phyloP scores from a whole-genome alignment of 2,113 vertebrate genomes.

The Campylorhamphus procurvoides region DNA sequence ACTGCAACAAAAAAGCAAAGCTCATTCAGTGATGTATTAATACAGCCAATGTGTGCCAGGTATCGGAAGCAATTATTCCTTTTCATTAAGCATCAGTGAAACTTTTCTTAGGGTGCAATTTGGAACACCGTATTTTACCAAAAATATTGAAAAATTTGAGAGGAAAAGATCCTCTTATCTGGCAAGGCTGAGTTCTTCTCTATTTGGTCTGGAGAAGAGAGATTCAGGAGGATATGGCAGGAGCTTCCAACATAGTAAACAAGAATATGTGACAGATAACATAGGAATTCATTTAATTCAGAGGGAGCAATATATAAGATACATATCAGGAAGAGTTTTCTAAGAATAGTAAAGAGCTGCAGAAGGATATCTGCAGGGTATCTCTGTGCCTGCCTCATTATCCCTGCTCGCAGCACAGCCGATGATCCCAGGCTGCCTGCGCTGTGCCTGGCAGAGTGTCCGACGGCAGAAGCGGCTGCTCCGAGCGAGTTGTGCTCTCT shows the following conservation, averaged over 20 bases:
- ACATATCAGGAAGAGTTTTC: not conserved
- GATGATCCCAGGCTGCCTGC: slow-evolving; percentile 17
- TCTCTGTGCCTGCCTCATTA: slow-evolving; percentile 24
- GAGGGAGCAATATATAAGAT: not conserved
- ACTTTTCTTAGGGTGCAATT: not conserved
- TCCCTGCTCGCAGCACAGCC: not conserved
- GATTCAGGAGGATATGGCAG: not conserved
- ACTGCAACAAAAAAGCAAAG: not conserved
- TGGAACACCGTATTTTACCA: not conserved
- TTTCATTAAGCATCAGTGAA: not conserved
- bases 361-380: slow-evolving; percentile 46
- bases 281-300: not conserved
- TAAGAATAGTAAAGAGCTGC: slow-evolving; percentile 2
- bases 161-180: not conserved
- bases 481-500: not conserved
- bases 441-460: not conserved
- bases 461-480: not conserved
- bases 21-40: not conserved
- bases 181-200: not conserved
- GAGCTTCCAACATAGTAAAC: not conserved
- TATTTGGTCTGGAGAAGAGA: not conserved
- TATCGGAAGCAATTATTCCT: not conserved
- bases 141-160: not conserved
- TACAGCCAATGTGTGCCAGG: not conserved
- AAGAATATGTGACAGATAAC: not conserved